A percentile compares a stretch with the other conserved stretches of the same genome.
Conservation (phyloP, 2,888 invertebrate genomes). For the Drosophila anomalata region DNA sequence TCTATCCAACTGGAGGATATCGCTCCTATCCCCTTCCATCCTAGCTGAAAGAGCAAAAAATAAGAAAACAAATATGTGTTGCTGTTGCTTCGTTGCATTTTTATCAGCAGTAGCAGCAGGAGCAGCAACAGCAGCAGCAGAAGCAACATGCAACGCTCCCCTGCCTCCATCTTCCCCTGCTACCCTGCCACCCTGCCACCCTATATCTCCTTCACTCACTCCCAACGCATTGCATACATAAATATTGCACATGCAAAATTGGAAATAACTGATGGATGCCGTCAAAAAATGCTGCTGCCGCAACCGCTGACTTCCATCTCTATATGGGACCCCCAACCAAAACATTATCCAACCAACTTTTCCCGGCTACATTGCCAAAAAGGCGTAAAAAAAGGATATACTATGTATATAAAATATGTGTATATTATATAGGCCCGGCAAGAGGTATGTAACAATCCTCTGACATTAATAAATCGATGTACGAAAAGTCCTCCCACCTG, state of each 20-base stretch:
- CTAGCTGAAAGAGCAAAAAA: slow-evolving; percentile 1
- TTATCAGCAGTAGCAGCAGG: slow-evolving; percentile 40
- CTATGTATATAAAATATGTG: slow-evolving; percentile 16
- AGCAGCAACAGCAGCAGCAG: background rate
- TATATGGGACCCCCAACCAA: slow-evolving; percentile 6
- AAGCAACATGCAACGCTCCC: slow-evolving; percentile 20
- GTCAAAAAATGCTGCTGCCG: slow-evolving; percentile 68
- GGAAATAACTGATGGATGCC: slow-evolving; percentile 77
- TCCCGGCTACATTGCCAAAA: slow-evolving; percentile 42
- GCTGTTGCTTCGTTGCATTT: slow-evolving; percentile 40
- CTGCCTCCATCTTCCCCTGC: background rate
- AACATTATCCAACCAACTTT: slow-evolving; percentile 3
- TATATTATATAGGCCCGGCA: slow-evolving; percentile 46
- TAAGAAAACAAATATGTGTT: slow-evolving; percentile 33
- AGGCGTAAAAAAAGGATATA: slow-evolving; percentile 23
- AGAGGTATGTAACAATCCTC: slow-evolving; percentile 56
- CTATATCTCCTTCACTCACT: background rate
- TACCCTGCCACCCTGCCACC: no score
- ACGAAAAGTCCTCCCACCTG: slow-evolving; percentile 48
- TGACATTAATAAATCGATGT: slow-evolving; percentile 79
- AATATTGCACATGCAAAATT: slow-evolving; percentile 74
- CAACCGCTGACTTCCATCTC: slow-evolving; percentile 33
- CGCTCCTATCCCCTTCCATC: background rate
- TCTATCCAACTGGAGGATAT: no score
- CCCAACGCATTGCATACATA: slow-evolving; percentile 52